These are phyloP conservation scores for Cyrtodaria siliqua DNA, from an alignment of 2,888 invertebrate genomes.

Conservation along the genomic window DNA sequence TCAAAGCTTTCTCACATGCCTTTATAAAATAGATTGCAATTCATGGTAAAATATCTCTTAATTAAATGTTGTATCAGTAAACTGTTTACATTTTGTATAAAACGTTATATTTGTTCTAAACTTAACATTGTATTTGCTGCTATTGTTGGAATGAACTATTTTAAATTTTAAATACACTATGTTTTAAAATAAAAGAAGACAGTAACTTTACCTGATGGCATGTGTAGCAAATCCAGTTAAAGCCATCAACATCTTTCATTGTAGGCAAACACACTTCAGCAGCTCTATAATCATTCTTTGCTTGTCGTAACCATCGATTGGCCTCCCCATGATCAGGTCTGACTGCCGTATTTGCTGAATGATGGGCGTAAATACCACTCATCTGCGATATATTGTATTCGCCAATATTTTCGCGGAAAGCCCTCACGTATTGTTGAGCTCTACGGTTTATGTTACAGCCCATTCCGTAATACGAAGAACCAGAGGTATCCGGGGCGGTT, in stretches of 20 bases:
- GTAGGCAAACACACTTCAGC: conserved; percentile 29
- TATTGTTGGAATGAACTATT: too few species aligned
- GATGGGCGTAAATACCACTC: conserved; percentile 24
- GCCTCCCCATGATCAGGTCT: conserved; percentile 36
- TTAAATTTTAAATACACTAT: too few species aligned
- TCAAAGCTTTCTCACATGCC: too few species aligned
- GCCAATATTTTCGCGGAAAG: conserved; percentile 24
- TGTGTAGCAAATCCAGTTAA: conserved; percentile 70
- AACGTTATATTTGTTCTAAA: too few species aligned
- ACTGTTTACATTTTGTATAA: too few species aligned
- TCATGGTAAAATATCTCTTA: too few species aligned
- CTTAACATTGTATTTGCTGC: too few species aligned
- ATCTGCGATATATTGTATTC: conserved; percentile 15
- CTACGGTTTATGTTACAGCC: conserved; percentile 7
- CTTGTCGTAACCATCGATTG: conserved; percentile 60
- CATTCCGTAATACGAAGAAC: conserved; percentile 3
- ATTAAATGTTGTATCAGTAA: too few species aligned
- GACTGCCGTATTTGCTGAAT: not conserved
- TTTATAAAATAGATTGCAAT: too few species aligned
- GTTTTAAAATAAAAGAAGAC: too few species aligned
- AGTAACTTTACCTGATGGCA: conserved; percentile 67
- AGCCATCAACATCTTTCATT: conserved; percentile 30
- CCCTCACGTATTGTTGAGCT: conserved; percentile 20
- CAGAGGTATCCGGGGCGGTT: conserved; percentile 13
- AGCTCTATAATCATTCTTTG: conserved; percentile 51